Percentiles rank a stretch among this genome's conserved stretches.
These are phyloP conservation scores for Boulengeromyrus knoepffleri DNA, from an alignment of 2,113 vertebrate genomes.

Conservation along the genomic window DNA sequence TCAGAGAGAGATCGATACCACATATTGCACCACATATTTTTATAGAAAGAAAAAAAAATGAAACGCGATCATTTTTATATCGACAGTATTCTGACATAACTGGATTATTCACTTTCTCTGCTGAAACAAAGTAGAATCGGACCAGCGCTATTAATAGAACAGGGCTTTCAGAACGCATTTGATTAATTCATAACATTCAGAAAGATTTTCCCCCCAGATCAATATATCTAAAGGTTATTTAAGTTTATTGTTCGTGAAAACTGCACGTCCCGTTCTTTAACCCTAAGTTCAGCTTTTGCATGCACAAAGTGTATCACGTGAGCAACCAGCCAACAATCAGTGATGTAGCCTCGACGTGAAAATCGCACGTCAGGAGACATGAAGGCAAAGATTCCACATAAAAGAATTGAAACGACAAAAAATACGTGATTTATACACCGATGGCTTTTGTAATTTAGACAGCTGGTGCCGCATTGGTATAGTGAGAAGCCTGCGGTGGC, in stretches of 20 bases:
- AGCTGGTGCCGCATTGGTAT: conserved; percentile 43
- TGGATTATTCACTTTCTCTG: not conserved
- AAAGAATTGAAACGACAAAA: conserved; percentile 16
- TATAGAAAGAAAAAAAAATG: not conserved
- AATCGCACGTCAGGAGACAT: conserved; percentile 49
- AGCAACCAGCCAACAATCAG: not conserved
- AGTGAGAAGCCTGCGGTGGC: conserved; percentile 46
- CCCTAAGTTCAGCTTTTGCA: no score
- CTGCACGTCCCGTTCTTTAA: not conserved
- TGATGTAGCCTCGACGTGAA: conserved; percentile 55
- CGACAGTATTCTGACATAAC: not conserved
- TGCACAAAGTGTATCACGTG: not conserved
- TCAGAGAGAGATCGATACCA: not conserved
- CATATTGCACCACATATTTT: not conserved
- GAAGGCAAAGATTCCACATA: conserved; percentile 51
- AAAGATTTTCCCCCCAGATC: not conserved
- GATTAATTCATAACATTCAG: not conserved
- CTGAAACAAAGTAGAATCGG: not conserved
- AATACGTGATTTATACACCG: conserved; percentile 25
- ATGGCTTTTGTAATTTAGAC: conserved; percentile 58
- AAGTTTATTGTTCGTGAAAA: not conserved
- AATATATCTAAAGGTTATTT: conserved; percentile 7
- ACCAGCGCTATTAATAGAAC: not conserved
- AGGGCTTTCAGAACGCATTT: not conserved
- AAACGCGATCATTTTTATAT: not conserved